Percentiles rank a stretch among this genome's conserved stretches.
These are phyloP conservation scores for Phasianus colchicus DNA, from an alignment of 2,113 vertebrate species.

Conservation along the genomic window DNA sequence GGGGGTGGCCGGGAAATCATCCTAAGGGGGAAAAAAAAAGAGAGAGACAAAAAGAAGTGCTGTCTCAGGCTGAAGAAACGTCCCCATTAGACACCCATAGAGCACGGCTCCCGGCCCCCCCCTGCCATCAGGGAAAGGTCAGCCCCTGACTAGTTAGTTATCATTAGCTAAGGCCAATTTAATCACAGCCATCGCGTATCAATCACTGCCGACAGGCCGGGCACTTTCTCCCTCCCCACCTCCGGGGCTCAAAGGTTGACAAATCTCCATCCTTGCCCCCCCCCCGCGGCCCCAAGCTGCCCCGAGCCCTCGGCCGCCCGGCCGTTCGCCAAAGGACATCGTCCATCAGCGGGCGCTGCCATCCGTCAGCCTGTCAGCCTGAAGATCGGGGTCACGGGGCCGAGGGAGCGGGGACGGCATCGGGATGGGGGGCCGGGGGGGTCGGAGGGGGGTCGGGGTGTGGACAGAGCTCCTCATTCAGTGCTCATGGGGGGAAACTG, in stretches of 20 bases:
- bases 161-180: conserved; percentile 65
- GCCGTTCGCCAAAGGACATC: conserved; percentile 14
- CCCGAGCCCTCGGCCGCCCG: not conserved
- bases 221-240: conserved; percentile 9
- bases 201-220: conserved; percentile 30
- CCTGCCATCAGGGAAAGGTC: conserved; percentile 34
- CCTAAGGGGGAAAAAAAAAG: too few species aligned
- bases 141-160: conserved; percentile 41
- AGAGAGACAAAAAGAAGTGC: too few species aligned
- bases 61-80: too few species aligned
- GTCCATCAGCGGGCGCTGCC: not conserved
- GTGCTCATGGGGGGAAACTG: too few species aligned
- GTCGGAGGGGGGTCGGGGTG: too few species aligned
- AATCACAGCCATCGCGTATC: conserved; percentile 31
- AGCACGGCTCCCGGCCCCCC: too few species aligned
- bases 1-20: too few species aligned
- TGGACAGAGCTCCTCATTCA: too few species aligned
- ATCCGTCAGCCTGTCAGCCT: conserved; percentile 57
- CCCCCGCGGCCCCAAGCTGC: not conserved
- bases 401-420: conserved; percentile 3
- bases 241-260: conserved; percentile 12
- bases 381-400: conserved; percentile 55
- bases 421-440: too few species aligned
- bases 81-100: too few species aligned
- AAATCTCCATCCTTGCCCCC: not conserved